A percentile compares a stretch with the other conserved stretches of the same genome.
These are phyloP conservation scores for Catharus bicknelli DNA, from an alignment of 2,113 vertebrate genomes.

Conservation along the genomic window DNA sequence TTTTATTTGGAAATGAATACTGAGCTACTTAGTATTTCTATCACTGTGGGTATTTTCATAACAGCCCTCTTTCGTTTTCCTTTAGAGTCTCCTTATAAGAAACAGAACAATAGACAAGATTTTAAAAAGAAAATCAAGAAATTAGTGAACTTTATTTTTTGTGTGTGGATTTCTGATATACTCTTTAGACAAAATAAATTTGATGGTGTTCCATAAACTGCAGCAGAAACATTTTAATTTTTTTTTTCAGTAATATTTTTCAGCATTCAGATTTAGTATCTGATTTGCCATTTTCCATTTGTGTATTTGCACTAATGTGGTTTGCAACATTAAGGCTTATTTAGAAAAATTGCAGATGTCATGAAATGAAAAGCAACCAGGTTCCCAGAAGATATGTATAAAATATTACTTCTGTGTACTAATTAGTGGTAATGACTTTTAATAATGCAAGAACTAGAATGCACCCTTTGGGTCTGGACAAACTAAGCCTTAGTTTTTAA, in stretches of 20 bases:
- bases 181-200: neutral
- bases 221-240: neutral
- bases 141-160: neutral
- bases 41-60: neutral
- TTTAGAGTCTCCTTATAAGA: neutral
- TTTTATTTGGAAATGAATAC: conserved; percentile 6
- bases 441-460: neutral
- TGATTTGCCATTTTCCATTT: neutral
- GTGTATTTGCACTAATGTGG: neutral
- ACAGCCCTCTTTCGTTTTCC: neutral
- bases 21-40: neutral
- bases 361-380: neutral
- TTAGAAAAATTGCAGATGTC: neutral
- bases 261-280: neutral
- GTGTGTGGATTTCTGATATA: neutral
- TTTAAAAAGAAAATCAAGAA: neutral
- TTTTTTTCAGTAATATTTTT: neutral
- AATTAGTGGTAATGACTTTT: neutral
- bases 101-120: neutral
- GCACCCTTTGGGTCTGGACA: neutral
- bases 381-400: neutral
- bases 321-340: neutral
- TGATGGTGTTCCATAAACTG: neutral
- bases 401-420: neutral
- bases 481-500: neutral